These are phyloP conservation scores for Manduca sexta DNA, from an alignment of 1,140 invertebrate genomes.

Conservation along the genomic window DNA sequence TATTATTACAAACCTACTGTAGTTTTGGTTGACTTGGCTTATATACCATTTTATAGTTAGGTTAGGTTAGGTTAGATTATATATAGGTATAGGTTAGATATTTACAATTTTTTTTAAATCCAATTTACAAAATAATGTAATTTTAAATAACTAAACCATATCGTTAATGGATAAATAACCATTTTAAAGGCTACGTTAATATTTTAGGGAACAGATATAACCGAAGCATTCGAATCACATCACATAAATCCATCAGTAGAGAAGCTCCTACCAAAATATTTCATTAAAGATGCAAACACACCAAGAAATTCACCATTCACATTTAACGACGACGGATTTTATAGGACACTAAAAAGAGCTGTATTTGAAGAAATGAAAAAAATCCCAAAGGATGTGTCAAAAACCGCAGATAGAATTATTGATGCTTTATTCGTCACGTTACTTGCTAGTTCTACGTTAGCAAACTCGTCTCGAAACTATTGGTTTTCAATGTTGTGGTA, in stretches of 20 bases:
- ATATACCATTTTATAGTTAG: no score
- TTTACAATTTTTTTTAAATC: no score
- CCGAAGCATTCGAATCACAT: slow-evolving; percentile 80
- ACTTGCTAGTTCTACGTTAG: slow-evolving; percentile 28
- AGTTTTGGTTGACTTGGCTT: no score
- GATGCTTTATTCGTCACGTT: slow-evolving; percentile 37
- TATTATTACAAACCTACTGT: no score
- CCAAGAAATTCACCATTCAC: slow-evolving; percentile 79
- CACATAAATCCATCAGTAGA: slow-evolving; percentile 73
- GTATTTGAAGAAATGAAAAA: slow-evolving; percentile 71
- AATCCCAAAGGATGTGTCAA: slow-evolving; percentile 38
- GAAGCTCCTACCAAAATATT: slow-evolving; percentile 76
- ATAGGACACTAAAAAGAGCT: slow-evolving; percentile 76
- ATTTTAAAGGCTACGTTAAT: background rate
- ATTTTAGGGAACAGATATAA: slow-evolving; percentile 78
- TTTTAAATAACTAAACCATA: no score
- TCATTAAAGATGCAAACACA: slow-evolving; percentile 70
- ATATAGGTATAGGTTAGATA: no score
- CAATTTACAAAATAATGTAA: no score
- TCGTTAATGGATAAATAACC: no score
- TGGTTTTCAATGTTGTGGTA: slow-evolving; percentile 25
- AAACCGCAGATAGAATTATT: slow-evolving; percentile 31
- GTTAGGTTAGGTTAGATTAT: no score
- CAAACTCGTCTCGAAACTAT: slow-evolving; percentile 27
- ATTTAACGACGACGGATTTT: slow-evolving; percentile 80